phyloP scores from a whole-genome alignment of 2,888 invertebrate species.

The Orthosia gothica region DNA sequence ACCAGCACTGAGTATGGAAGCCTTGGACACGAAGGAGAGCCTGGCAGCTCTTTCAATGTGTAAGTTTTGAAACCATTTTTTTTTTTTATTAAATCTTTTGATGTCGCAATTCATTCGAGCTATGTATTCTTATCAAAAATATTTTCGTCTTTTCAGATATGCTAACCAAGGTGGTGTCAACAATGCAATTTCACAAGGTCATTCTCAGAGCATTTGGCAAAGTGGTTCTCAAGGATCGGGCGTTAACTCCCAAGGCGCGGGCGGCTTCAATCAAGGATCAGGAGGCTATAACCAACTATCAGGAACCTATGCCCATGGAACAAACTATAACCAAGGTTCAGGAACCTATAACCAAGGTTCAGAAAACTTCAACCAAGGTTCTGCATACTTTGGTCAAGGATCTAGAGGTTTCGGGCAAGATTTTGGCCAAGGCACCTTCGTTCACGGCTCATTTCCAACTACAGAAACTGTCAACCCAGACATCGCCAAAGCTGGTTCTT shows the following conservation, averaged over 20 bases:
- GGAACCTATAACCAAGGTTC: slow-evolving; percentile 42
- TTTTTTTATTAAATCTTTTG: background rate
- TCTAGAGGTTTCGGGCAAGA: slow-evolving; percentile 56
- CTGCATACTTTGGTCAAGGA: slow-evolving; percentile 38
- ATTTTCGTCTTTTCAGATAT: slow-evolving; percentile 68
- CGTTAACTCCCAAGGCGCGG: slow-evolving; percentile 7
- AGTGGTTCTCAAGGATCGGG: slow-evolving; percentile 14
- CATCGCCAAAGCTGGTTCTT: slow-evolving; percentile 85
- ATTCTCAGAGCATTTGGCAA: slow-evolving; percentile 37
- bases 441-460: slow-evolving; percentile 86
- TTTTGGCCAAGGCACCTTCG: slow-evolving; percentile 69
- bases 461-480: slow-evolving; percentile 89
- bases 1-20: slow-evolving; percentile 89
- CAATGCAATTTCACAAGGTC: slow-evolving; percentile 63
- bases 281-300: slow-evolving; percentile 32
- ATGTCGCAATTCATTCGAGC: background rate
- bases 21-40: slow-evolving; percentile 87
- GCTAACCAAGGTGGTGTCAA: slow-evolving; percentile 71
- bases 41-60: slow-evolving; percentile 87
- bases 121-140: background rate
- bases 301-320: slow-evolving; percentile 30
- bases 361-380: slow-evolving; percentile 37
- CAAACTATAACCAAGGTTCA: background rate
- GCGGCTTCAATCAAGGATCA: slow-evolving; percentile 31
- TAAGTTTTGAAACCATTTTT: slow-evolving; percentile 71